phyloP scores from a whole-genome alignment of 2,797 vertebrate genomes.

The Pterois miles region DNA sequence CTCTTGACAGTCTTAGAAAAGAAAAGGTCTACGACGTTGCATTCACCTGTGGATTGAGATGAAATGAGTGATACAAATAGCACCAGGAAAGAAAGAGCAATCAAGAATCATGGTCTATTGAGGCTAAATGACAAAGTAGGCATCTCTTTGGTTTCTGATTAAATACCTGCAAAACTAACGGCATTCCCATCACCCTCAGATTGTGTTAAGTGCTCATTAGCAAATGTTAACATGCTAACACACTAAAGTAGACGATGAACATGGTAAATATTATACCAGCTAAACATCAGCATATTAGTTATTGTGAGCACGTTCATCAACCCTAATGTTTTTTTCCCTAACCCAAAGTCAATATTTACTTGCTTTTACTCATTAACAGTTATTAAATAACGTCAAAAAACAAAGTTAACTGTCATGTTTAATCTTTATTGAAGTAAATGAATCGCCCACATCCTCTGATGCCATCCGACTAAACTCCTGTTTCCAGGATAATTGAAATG shows the following conservation, averaged over 20 bases:
- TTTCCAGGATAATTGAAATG: too few relatives aligned
- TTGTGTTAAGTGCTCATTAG: not conserved
- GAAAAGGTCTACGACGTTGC: not conserved
- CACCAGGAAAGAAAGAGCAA: not conserved
- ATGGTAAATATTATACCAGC: not conserved
- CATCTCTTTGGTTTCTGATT: not conserved
- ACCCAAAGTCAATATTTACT: too few relatives aligned
- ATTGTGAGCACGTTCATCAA: not conserved
- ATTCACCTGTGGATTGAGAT: constrained; percentile 5
- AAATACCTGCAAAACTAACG: not conserved
- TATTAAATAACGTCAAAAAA: too few relatives aligned
- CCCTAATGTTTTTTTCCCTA: too few relatives aligned
- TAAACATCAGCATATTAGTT: not conserved
- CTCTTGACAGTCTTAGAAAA: not conserved
- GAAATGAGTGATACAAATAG: constrained; percentile 2
- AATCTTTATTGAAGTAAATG: too few relatives aligned
- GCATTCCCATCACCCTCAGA: not conserved
- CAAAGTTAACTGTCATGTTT: too few relatives aligned
- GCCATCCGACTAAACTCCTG: too few relatives aligned
- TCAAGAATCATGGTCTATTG: constrained; percentile 6
- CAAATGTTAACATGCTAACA: not conserved
- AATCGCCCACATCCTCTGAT: too few relatives aligned
- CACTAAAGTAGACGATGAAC: not conserved
- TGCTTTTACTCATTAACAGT: too few relatives aligned
- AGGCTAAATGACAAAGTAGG: not conserved